phyloP scores from a whole-genome alignment of 2,113 vertebrate genomes.

The Cichladusa arquata region DNA sequence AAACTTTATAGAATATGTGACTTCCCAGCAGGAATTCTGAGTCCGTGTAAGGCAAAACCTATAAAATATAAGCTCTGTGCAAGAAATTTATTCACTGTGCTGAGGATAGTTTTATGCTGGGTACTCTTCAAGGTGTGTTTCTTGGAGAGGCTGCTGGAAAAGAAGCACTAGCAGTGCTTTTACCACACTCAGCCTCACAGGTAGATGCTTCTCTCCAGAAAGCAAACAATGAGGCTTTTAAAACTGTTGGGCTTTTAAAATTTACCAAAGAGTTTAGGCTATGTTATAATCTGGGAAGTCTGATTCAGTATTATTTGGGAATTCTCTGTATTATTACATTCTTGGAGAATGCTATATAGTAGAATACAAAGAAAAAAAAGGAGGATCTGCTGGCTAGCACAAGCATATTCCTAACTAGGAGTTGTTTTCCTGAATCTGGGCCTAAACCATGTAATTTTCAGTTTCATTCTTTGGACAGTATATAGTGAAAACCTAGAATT shows the following conservation, averaged over 20 bases:
- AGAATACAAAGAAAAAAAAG: neutral
- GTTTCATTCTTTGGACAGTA: neutral
- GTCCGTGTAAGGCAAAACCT: neutral
- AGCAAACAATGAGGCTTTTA: neutral
- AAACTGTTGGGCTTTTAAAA: neutral
- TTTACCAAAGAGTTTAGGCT: neutral
- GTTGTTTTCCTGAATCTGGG: neutral
- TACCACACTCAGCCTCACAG: neutral
- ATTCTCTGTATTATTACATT: neutral
- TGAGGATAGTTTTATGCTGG: neutral
- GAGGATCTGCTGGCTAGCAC: neutral
- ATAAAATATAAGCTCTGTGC: neutral
- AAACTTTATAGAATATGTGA: neutral
- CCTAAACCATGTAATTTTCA: neutral
- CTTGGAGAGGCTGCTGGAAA: neutral
- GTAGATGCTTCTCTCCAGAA: neutral
- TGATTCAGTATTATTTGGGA: neutral
- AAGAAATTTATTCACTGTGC: neutral
- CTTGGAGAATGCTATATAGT: too few species aligned
- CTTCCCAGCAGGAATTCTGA: neutral
- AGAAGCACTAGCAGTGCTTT: too few species aligned
- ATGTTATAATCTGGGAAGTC: neutral
- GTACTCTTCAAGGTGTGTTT: neutral
- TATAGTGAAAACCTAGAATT: neutral
- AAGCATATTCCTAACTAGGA: neutral